Evolutionary conservation across 1,140 invertebrate genomes (phyloP).

Genomic region (Andrena cerasifolii): DNA sequence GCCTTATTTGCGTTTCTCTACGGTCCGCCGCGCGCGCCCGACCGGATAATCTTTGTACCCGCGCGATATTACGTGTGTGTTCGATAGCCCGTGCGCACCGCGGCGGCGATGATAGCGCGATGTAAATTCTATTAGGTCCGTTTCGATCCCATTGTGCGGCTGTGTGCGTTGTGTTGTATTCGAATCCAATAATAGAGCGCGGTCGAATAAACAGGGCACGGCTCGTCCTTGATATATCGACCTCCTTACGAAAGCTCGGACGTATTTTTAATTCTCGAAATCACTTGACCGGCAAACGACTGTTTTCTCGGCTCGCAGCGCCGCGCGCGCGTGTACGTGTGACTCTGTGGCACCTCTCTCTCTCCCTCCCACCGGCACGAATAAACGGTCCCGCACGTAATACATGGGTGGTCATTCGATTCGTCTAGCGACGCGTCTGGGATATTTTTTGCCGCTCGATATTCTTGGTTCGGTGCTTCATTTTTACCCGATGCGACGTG

Average conservation of each 20-base stretch:
- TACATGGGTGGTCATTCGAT: slow-evolving; percentile 30
- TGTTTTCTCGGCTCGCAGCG: slow-evolving; percentile 21
- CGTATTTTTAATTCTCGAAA: slow-evolving; percentile 56
- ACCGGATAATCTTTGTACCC: neutral
- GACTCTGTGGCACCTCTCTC: neutral
- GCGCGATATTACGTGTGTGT: neutral
- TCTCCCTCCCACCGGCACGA: neutral
- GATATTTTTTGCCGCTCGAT: slow-evolving; percentile 36
- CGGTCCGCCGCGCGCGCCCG: neutral
- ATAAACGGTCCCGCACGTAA: slow-evolving; percentile 21
- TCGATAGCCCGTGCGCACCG: neutral
- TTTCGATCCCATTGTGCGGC: slow-evolving; percentile 40
- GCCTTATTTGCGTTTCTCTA: slow-evolving; percentile 8
- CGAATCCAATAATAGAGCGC: slow-evolving; percentile 45
- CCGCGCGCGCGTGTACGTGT: neutral
- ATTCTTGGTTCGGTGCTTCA: slow-evolving; percentile 31
- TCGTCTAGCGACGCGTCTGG: slow-evolving; percentile 46
- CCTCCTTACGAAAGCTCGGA: slow-evolving; percentile 49
- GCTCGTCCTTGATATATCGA: slow-evolving; percentile 46
- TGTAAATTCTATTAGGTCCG: slow-evolving; percentile 42
- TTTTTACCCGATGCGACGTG: slow-evolving; percentile 28
- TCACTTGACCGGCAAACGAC: slow-evolving; percentile 43
- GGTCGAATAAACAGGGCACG: slow-evolving; percentile 42
- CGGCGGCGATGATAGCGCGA: neutral
- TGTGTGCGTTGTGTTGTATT: neutral